Evolutionary conservation across 1,140 invertebrate genomes (phyloP), one percentile per base, ranked within the genome.

Genomic region (Pteromalus puparum): DNA sequence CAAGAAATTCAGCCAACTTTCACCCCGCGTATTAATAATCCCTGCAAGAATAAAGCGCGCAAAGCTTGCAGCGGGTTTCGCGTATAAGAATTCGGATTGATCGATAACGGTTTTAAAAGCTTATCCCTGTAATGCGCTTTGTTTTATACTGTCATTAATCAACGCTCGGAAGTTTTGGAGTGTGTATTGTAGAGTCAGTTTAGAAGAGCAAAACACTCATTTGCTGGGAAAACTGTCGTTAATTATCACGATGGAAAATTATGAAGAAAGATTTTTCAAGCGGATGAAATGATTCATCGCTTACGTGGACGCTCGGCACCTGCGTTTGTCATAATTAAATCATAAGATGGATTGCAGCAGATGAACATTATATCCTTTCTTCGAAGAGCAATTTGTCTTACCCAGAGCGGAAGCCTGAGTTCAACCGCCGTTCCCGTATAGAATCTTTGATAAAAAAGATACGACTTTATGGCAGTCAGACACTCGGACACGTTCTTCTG

Each of bases 51-150:
- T 5, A 34, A 34, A 34, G 30, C 30, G 30, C 30, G 24, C 4
- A 68, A 79, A 72, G 13, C 72, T 70, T 3, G 4, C 68, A 42
- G 46, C 18, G 38, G 12, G 53, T 81, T 73, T 34, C 28, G 28
- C 4, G 34, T 26, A 26, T 28, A 61, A 73, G 13, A 73, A 72
- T 73, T 48, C 67, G 21, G n/a, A 53, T 21, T 61, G 18, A 81
- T 73, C 67, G 79, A 81, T 72, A 68, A 81, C 24, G 34, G 77
- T 87, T 88, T 88, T 87, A 88, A 88, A 87, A 88, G 87, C 80
- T 84, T 70, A 83, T 78, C 21, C 74, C 48, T 78, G 74, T 77
- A 76, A 21, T 30, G 34, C 65, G 24, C 81, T 67, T 77, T 26
- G 18, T n/a, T n/a, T n/a, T n/a, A 53, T 18, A 73, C 68, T 53